Evolutionary conservation across 92 coral and sea anemone species (phyloP).

Genomic region (Meandrina meandrites): DNA sequence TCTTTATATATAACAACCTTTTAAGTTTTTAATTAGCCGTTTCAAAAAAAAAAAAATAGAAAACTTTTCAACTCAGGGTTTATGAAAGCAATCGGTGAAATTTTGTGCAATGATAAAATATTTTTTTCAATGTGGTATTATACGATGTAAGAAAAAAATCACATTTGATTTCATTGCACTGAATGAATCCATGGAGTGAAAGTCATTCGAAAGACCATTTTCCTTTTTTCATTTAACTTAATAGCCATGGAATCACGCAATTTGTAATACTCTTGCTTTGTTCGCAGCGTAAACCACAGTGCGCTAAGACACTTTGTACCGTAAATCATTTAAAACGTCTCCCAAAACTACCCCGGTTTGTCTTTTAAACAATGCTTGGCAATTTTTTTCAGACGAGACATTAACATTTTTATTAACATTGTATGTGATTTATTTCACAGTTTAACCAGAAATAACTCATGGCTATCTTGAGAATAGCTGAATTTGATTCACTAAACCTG

Average conservation of each 20-base stretch:
- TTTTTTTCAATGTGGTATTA: not conserved
- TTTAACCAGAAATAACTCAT: not conserved
- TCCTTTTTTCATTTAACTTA: not conserved
- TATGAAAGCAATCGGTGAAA: not conserved
- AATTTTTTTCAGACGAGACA: not conserved
- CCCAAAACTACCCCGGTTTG: not conserved
- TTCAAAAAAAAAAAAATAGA: not conserved
- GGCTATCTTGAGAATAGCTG: not conserved
- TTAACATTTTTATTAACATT: not conserved
- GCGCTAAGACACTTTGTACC: not conserved
- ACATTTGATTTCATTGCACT: not conserved
- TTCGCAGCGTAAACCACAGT: not conserved
- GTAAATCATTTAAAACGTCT: conserved; percentile 1
- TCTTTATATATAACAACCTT: not conserved
- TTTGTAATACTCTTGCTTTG: not conserved
- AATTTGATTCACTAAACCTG: not conserved
- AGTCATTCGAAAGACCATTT: not conserved
- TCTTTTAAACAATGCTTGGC: not conserved
- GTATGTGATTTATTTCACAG: conserved; percentile 3
- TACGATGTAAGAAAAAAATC: not conserved
- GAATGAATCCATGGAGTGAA: not conserved
- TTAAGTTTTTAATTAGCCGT: not conserved
- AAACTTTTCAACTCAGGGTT: not conserved
- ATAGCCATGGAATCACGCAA: not conserved
- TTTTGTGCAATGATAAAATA: not conserved